phyloP scores from a whole-genome alignment of 2,797 vertebrate genomes.

The Tiaroga cobitis region DNA sequence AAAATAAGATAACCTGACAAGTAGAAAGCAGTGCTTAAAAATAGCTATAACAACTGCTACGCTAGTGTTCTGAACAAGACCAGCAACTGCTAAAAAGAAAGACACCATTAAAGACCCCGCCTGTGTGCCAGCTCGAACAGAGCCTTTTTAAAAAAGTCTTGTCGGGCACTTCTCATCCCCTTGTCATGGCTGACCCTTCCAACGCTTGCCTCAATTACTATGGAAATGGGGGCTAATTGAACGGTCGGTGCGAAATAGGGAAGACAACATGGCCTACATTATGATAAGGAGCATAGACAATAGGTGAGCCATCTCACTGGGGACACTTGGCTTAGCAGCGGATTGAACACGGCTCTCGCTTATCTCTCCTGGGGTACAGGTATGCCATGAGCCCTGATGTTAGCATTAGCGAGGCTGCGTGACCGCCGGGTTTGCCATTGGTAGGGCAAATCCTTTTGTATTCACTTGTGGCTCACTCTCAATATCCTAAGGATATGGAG shows the following conservation, averaged over 20 bases:
- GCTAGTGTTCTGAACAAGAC: conserved; percentile 5
- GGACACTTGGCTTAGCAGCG: conserved; percentile 71
- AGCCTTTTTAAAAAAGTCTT: conserved; percentile 59
- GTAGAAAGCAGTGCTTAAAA: conserved; percentile 36
- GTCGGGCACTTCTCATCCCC: conserved; percentile 71
- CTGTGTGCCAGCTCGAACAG: conserved; percentile 43
- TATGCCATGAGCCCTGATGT: conserved; percentile 52
- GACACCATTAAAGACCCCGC: conserved; percentile 48
- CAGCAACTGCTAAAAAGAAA: conserved; percentile 22
- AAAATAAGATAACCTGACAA: conserved; percentile 1
- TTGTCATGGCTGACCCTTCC: conserved; percentile 80
- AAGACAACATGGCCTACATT: conserved; percentile 85
- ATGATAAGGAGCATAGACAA: conserved; percentile 82
- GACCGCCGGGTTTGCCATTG: conserved; percentile 73
- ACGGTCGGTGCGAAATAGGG: conserved; percentile 81
- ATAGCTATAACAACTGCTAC: background rate
- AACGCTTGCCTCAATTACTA: conserved; percentile 81
- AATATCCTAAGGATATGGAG: conserved; percentile 68
- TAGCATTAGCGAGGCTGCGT: conserved; percentile 62
- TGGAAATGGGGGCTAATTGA: conserved; percentile 86
- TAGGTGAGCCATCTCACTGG: conserved; percentile 76
- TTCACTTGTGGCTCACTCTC: conserved; percentile 76
- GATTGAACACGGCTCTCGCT: conserved; percentile 67
- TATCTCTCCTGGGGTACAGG: conserved; percentile 51
- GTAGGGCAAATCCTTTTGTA: conserved; percentile 73